Evolutionary conservation across 1,140 invertebrate genomes (phyloP).

Genomic region (Aradophagus sp.): DNA sequence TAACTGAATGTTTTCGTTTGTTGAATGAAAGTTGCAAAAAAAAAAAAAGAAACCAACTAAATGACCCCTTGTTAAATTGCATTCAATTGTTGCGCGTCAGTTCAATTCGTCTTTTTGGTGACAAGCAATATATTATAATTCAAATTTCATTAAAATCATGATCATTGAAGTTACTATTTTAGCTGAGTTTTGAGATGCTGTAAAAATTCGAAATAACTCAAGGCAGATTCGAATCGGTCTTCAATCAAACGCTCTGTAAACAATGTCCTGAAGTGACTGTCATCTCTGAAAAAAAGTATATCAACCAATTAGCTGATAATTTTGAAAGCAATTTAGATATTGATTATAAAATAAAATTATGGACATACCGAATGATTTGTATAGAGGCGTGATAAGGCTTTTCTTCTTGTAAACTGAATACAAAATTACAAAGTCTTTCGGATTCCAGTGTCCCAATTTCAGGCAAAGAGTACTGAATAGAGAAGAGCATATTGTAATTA

Average conservation of each 20-base stretch:
- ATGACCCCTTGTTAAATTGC: too few relatives aligned
- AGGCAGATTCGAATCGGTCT: constrained; percentile 93
- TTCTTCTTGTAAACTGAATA: constrained; percentile 88
- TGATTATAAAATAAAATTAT: constrained; percentile 65
- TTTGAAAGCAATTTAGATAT: constrained; percentile 62
- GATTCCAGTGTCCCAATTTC: constrained; percentile 85
- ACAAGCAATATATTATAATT: constrained; percentile 34
- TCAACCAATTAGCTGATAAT: constrained; percentile 20
- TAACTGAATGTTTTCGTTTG: too few relatives aligned
- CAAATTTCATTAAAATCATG: too few relatives aligned
- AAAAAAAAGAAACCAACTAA: too few relatives aligned
- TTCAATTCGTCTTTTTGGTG: constrained; percentile 23
- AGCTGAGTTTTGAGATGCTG: constrained; percentile 95
- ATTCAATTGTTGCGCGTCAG: neutral
- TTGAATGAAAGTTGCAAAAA: too few relatives aligned
- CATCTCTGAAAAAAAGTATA: constrained; percentile 82
- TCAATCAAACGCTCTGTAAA: constrained; percentile 95
- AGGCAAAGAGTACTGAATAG: constrained; percentile 83
- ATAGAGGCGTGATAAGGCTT: constrained; percentile 86
- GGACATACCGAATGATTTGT: constrained; percentile 85
- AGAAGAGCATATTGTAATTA: constrained; percentile 6
- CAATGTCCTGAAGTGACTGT: constrained; percentile 85
- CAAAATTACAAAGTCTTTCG: constrained; percentile 85
- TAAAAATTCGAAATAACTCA: constrained; percentile 98
- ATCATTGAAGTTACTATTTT: constrained; percentile 84